phyloP scores from a whole-genome alignment of 2,888 invertebrate species.

The Macrophya annulata region DNA sequence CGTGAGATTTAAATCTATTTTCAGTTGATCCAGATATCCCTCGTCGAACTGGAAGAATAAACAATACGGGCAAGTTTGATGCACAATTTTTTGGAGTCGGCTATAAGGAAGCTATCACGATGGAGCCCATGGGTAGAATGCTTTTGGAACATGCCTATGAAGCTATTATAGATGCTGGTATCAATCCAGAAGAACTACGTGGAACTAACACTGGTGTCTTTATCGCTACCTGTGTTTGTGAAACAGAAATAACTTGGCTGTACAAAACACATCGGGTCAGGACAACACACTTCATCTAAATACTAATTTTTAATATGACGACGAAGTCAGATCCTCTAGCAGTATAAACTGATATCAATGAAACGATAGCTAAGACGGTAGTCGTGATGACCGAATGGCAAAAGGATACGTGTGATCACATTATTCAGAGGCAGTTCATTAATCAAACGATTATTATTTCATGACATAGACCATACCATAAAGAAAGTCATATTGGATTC shows the following conservation, averaged over 20 bases:
- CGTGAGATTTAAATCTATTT: constrained; percentile 23
- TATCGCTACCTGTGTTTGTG: constrained; percentile 87
- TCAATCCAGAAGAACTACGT: constrained; percentile 86
- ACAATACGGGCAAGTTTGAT: constrained; percentile 86
- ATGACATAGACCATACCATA: no score
- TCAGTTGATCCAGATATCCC: constrained; percentile 86
- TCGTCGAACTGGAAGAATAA: constrained; percentile 87
- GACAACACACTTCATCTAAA: neutral
- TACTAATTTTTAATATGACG: neutral
- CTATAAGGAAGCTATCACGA: constrained; percentile 83
- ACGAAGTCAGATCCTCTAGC: no score
- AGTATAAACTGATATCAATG: no score
- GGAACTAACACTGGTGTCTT: constrained; percentile 88
- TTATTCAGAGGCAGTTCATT: no score
- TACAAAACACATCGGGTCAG: constrained; percentile 82
- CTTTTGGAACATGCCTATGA: constrained; percentile 72
- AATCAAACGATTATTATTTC: no score
- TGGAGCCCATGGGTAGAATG: constrained; percentile 72
- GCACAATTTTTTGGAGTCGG: constrained; percentile 89
- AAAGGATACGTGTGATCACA: no score
- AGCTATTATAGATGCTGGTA: constrained; percentile 72
- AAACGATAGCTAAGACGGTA: no score
- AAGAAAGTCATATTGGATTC: no score
- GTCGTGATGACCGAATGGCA: no score
- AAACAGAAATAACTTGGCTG: constrained; percentile 87